phyloP scores from a whole-genome alignment of 2,888 invertebrate species.

The Andrena marginata region DNA sequence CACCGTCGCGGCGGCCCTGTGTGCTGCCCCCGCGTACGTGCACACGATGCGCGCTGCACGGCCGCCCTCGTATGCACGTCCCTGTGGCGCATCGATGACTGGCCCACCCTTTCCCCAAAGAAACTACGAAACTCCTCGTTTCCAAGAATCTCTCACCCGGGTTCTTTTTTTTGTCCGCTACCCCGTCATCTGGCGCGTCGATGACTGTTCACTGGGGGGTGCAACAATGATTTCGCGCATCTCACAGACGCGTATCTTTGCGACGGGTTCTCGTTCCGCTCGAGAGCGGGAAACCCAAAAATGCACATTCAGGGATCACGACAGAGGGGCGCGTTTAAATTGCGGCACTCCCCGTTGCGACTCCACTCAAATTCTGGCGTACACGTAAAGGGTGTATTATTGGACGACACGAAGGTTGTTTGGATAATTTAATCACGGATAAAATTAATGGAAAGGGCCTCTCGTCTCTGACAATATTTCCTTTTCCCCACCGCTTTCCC shows the following conservation, averaged over 20 bases:
- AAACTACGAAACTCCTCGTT: constrained; percentile 63
- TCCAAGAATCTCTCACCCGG: constrained; percentile 32
- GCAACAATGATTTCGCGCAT: constrained; percentile 53
- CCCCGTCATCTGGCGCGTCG: constrained; percentile 22
- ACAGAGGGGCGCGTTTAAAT: not conserved
- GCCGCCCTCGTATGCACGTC: constrained; percentile 24
- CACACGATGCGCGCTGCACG: constrained; percentile 40
- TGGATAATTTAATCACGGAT: not conserved
- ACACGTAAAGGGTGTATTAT: not conserved
- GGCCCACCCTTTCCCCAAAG: constrained; percentile 49
- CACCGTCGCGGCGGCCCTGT: not conserved
- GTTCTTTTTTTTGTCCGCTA: constrained; percentile 9
- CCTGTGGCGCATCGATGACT: constrained; percentile 78
- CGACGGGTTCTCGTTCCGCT: not conserved
- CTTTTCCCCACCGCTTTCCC: not conserved
- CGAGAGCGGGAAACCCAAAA: not conserved
- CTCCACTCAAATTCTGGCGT: not conserved
- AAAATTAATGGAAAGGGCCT: constrained; percentile 15
- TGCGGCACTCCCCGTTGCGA: not conserved
- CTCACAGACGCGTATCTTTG: constrained; percentile 25
- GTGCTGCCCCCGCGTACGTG: constrained; percentile 6
- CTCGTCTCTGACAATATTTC: constrained; percentile 19
- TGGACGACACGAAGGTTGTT: not conserved
- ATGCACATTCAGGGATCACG: not conserved
- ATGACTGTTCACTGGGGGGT: constrained; percentile 57